phyloP scores from a whole-genome alignment of 2,113 vertebrate genomes.

The Oncorhynchus masou region DNA sequence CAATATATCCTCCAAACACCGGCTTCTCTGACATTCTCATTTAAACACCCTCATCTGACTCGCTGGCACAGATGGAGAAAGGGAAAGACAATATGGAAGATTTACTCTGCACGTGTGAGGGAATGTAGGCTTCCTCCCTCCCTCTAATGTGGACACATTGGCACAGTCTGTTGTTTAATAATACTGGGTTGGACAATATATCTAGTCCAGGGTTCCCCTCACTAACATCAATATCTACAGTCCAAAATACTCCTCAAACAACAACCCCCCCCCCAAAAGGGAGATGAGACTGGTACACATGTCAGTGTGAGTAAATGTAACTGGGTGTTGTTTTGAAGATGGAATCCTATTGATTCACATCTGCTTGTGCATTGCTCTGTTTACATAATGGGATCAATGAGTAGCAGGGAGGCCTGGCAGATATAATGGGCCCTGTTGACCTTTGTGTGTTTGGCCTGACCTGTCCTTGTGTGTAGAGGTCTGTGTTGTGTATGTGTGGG shows the following conservation, averaged over 20 bases:
- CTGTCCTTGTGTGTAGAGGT: conserved; percentile 17
- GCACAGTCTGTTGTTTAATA: too few species aligned
- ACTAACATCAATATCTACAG: too few species aligned
- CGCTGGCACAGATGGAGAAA: background rate
- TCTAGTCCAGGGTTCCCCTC: too few species aligned
- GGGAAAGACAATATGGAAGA: conserved; percentile 13
- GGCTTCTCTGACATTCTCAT: conserved; percentile 1
- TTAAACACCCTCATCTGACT: conserved; percentile 52
- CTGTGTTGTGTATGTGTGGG: background rate
- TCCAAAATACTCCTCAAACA: too few species aligned
- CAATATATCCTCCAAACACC: too few species aligned
- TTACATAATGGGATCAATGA: conserved; percentile 32
- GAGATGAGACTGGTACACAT: background rate
- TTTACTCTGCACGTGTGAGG: conserved; percentile 47
- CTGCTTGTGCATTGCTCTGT: conserved; percentile 40
- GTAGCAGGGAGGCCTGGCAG: conserved; percentile 23
- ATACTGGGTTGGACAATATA: too few species aligned
- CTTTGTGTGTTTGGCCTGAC: conserved; percentile 26
- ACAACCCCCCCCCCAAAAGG: too few species aligned
- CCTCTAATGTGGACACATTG: background rate
- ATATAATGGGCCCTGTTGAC: conserved; percentile 38
- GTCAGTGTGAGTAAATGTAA: background rate
- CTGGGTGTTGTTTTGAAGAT: conserved; percentile 1
- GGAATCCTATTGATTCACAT: conserved; percentile 5
- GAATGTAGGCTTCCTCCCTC: conserved; percentile 33